Base-by-base conservation (phyloP, 2,113 vertebrate species). In the Maylandia zebra region DNA sequence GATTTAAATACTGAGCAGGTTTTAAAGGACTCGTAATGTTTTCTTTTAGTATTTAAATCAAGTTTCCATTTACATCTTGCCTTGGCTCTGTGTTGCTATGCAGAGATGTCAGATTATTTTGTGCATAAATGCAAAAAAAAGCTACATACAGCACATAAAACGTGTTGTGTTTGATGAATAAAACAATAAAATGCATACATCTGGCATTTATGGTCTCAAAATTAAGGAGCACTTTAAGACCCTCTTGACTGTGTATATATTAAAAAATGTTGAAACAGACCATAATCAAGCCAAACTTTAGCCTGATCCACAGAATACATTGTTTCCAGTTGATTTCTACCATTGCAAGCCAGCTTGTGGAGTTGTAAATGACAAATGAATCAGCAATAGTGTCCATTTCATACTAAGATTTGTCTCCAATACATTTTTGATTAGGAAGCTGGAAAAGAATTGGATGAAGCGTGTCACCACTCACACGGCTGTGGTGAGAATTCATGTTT, bases 261-360 rank as follows among this genome's bases (percentile, higher is more conserved):
- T 78, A 11, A 8, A 78, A 50, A 48, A 19, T 76, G 10, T 19
- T 19, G 43, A 76, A 78, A 52, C 27, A 19, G 43, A 32, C 24
- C 27, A 78, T 50, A 19, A 19, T 19, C 1, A 0, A 34, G 17
- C 45, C 0, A 52, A 0, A 32, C 7, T 52, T 78, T 32, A 78
- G 6, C 71, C 24, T 32, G 71, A 50, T 50, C 71, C 82, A 80
- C 61, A 30, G 83, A 76, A 59, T 30, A 64, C 3, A 41, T 59
- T 59, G 41, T 56, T 74, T 86, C 34, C 41, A 4, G 85, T 86
- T 41, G 61, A 66, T 80, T 86, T 55, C 41, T 16, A 84, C 11
- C n/a, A 5, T 8, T 83, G 36, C 16, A 61, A 45, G n/a, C 8
- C 12, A 69, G 19, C 32, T 24, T 34, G 11, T 24, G 32, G 34